Evolutionary conservation across 1,140 invertebrate genomes (phyloP).

Genomic region (Whitmania pigra): DNA sequence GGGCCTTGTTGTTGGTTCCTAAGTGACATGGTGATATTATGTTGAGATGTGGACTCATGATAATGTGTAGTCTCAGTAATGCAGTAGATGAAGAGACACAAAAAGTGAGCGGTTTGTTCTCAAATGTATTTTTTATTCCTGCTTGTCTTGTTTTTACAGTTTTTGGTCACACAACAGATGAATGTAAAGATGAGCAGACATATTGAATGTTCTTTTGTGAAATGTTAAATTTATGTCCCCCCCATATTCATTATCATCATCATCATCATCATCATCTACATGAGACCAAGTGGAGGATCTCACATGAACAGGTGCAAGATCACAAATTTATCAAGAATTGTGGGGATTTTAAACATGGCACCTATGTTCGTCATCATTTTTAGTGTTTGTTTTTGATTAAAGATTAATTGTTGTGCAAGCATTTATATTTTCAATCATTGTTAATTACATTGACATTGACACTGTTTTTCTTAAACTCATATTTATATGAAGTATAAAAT

Average conservation of each 20-base stretch:
- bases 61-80: not conserved
- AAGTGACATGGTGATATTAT: not conserved
- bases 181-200: constrained; percentile 68
- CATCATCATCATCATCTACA: too few relatives aligned
- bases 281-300: too few relatives aligned
- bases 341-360: too few relatives aligned
- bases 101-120: not conserved
- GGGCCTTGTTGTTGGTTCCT: not conserved
- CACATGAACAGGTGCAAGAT: too few relatives aligned
- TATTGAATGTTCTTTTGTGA: constrained; percentile 47
- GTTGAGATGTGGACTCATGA: not conserved
- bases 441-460: not conserved
- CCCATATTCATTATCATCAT: too few relatives aligned
- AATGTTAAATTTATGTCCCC: too few relatives aligned
- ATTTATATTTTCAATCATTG: constrained; percentile 13
- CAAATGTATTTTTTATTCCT: not conserved
- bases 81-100: too few relatives aligned
- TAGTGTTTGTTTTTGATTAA: constrained; percentile 10
- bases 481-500: too few relatives aligned
- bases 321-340: too few relatives aligned
- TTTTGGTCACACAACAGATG: constrained; percentile 63
- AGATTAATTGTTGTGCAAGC: not conserved
- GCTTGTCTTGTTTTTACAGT: constrained; percentile 44
- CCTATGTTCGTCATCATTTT: not conserved
- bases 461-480: too few relatives aligned